Percentiles rank a stretch among this genome's conserved stretches.
Evolutionary conservation across 2,113 vertebrate genomes (phyloP).

Genomic region (Mastomys natalensis): DNA sequence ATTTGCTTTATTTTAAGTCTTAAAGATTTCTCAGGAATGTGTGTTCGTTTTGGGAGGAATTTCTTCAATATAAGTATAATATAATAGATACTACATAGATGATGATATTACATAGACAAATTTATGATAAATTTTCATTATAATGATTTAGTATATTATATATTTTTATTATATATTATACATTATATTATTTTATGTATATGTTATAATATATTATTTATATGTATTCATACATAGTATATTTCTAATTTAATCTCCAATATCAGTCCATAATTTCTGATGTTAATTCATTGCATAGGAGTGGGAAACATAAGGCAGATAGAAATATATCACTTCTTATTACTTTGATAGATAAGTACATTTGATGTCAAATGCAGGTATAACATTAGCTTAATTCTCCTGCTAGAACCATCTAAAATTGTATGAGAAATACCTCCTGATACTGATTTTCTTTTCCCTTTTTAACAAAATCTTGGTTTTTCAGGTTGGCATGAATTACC

Average conservation of each 20-base stretch:
- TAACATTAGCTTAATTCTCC: background rate
- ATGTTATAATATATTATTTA: background rate
- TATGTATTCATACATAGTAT: background rate
- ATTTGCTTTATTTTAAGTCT: constrained; percentile 57
- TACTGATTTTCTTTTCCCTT: constrained; percentile 2
- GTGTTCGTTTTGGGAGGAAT: background rate
- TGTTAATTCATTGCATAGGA: background rate
- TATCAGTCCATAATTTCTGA: background rate
- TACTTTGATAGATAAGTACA: constrained; percentile 20
- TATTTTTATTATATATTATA: background rate
- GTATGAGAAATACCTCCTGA: background rate
- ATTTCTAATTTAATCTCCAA: constrained; percentile 46
- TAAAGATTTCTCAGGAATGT: constrained; percentile 50
- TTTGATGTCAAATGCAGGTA: background rate
- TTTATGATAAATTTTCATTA: background rate
- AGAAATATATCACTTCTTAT: constrained; percentile 40
- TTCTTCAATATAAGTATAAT: constrained; percentile 11
- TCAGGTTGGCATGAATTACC: background rate
- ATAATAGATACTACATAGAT: constrained; percentile 20
- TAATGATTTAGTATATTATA: background rate
- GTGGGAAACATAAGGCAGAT: background rate
- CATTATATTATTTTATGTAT: background rate
- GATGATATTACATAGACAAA: background rate
- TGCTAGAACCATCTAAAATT: constrained; percentile 11
- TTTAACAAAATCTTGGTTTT: background rate